Evolutionary conservation across 2,888 invertebrate species (phyloP), one percentile per base, ranked within the genome.

Genomic region (Tetragonula carbonaria): DNA sequence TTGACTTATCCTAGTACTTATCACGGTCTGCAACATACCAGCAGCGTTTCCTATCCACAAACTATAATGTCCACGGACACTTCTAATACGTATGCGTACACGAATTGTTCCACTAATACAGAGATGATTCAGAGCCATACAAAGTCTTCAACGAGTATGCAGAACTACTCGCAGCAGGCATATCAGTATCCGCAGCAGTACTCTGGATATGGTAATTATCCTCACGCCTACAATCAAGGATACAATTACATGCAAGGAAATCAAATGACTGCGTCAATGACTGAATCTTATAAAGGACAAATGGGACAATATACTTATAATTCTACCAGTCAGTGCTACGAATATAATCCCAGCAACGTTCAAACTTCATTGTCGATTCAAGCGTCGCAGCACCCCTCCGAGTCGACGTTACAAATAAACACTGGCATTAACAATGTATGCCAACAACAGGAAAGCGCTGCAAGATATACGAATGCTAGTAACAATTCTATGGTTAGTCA

Each of bases 261-360:
- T 33, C 86, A 84, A 14, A 68, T 72, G 63, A 23, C 73, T 8
- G 85, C 59, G 38, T 81, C 92, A 11, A 72, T 86, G 70, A 82
- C 90, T 0, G 90, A 92, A 63, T 88, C 92, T 2, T 94, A 93
- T 80, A 95, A 95, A 90, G 95, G 95, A 77, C 96, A 96, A 92
- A 96, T 96, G 5, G 96, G 96, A 66, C 23, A 23, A 23, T 97
- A 96, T 89, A 95, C 95, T 13, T 96, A 93, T 87, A 96, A 96
- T 90, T 87, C 95, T 0, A 92, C 95, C 45, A 68, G 33, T 53
- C 86, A 88, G 16, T 80, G 78, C 67, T 96, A 96, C 87, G 96
- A 96, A 18, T 97, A 97, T 88, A 96, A 94, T 86, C 96, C 96
- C 74, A 96, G 96, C 0, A 96, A 96, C 80, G 96, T 91, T 50